phyloP scores from a whole-genome alignment of 2,888 invertebrate genomes.

The Griposia aprilina region DNA sequence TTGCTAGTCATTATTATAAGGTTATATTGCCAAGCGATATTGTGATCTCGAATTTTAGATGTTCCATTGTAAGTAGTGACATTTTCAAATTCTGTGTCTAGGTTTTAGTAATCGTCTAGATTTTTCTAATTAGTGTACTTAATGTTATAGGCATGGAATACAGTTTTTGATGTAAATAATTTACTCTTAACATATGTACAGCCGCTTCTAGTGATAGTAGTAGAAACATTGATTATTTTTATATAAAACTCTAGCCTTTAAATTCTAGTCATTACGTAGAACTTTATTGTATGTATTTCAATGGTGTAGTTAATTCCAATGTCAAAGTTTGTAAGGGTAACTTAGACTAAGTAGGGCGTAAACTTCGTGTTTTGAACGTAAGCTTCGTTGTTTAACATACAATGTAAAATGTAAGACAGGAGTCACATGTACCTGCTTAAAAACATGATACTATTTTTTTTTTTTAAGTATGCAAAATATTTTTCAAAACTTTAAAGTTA shows the following conservation, averaged over 20 bases:
- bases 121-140: constrained; percentile 57
- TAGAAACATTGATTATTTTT: constrained; percentile 74
- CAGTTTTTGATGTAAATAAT: constrained; percentile 64
- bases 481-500: constrained; percentile 34
- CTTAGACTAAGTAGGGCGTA: constrained; percentile 57
- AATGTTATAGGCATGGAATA: constrained; percentile 46
- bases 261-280: constrained; percentile 54
- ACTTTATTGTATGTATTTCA: constrained; percentile 52
- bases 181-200: constrained; percentile 66
- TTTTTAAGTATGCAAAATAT: too few relatives aligned
- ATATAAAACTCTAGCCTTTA: constrained; percentile 63
- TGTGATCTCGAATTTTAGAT: constrained; percentile 83
- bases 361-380: constrained; percentile 41
- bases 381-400: constrained; percentile 41
- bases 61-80: constrained; percentile 66
- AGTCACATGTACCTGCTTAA: constrained; percentile 80
- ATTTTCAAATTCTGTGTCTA: constrained; percentile 65
- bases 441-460: constrained; percentile 40
- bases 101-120: constrained; percentile 56
- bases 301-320: constrained; percentile 53
- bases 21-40: constrained; percentile 89
- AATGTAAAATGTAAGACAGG: constrained; percentile 65
- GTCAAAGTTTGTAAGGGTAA: constrained; percentile 62
- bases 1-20: constrained; percentile 76
- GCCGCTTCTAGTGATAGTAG: constrained; percentile 68